These are phyloP conservation scores for Thereva nobilitata DNA, from an alignment of 2,888 invertebrate genomes.

Conservation along the genomic window DNA sequence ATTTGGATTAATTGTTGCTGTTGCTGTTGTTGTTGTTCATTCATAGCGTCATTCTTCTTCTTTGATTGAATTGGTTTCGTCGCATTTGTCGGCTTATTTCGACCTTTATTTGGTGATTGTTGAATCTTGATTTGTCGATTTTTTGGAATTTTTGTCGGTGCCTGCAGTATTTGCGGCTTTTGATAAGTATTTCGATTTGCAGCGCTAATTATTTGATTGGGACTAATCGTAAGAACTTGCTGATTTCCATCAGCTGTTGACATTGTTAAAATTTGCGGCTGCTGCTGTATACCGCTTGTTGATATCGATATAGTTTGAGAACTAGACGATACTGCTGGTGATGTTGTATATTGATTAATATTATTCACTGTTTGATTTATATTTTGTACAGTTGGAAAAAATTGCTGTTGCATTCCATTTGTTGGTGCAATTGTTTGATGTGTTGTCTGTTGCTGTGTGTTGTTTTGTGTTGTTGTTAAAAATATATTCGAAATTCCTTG, in stretches of 20 bases:
- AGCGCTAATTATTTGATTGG: conserved; percentile 30
- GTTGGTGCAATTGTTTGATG: conserved; percentile 19
- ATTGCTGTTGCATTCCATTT: conserved; percentile 34
- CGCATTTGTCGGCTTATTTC: conserved; percentile 45
- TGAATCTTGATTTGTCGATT: conserved; percentile 55
- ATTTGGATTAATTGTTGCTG: conserved; percentile 59
- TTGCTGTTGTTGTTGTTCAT: conserved; percentile 61
- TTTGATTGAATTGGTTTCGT: conserved; percentile 48
- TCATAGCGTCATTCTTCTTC: conserved; percentile 31
- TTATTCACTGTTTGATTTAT: conserved; percentile 28
- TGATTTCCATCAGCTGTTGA: conserved; percentile 36
- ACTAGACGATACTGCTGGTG: conserved; percentile 23
- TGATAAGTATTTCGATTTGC: conserved; percentile 59
- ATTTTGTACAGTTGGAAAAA: conserved; percentile 37
- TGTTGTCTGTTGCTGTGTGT: conserved; percentile 36
- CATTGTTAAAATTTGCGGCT: conserved; percentile 47
- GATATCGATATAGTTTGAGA: conserved; percentile 31
- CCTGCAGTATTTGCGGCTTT: conserved; percentile 60
- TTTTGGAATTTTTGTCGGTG: conserved; percentile 60
- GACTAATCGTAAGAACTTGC: conserved; percentile 39
- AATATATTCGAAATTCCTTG: conserved; percentile 41
- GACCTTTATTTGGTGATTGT: conserved; percentile 42
- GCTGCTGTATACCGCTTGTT: conserved; percentile 41
- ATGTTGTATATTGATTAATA: conserved; percentile 16
- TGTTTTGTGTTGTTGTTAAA: conserved; percentile 38